Base-by-base conservation (phyloP, 2,113 vertebrate species). In the Paramormyrops kingsleyae region DNA sequence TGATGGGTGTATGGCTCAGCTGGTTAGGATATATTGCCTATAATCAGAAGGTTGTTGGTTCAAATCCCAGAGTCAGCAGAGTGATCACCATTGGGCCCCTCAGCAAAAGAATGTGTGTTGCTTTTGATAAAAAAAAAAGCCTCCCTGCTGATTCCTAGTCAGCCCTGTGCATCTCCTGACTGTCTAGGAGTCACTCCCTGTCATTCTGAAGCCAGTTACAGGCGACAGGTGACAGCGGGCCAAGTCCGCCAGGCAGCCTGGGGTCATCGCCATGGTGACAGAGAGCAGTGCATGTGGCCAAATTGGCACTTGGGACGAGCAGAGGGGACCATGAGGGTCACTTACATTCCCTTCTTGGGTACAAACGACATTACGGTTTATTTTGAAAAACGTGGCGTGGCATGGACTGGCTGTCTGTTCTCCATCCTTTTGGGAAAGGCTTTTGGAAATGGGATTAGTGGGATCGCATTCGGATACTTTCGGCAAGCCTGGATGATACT, bases 181-280 rank as follows among this genome's bases (percentile, higher is more conserved):
- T 86, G 47, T 50, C 46, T 85, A 10, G 9, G 24, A 49, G 83
- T 86, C 83, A 46, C 47, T 50, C 44, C 83, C n/a, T 50, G 44
- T 50, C 83, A 50, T 86, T 86, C 46, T 15, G 44, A 86, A 86
- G 42, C 9, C 83, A 27, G 83, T 44, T 27, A 86, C 13, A 1
- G 83, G 47, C 21, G 6, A 21, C 83, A 46, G 83, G 47, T 50
- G 83, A 80, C 74, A 80, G 46, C 12, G 10, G 24, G 47, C 47
- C 83, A n/a, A 12, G 44, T 50, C 44, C n/a, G 2, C 46, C 83
- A 50, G 24, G 83, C 24, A 49, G 42, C 83, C 47, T 19, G 83
- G 83, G 44, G 44, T 86, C 83, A 86, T 86, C 83, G 1, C 83
- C 83, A 86, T 50, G 83, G 83, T 86, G 83, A 86, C 47, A n/a